phyloP scores from a whole-genome alignment of 2,113 vertebrate species.

The Phalacrocorax pelagicus region DNA sequence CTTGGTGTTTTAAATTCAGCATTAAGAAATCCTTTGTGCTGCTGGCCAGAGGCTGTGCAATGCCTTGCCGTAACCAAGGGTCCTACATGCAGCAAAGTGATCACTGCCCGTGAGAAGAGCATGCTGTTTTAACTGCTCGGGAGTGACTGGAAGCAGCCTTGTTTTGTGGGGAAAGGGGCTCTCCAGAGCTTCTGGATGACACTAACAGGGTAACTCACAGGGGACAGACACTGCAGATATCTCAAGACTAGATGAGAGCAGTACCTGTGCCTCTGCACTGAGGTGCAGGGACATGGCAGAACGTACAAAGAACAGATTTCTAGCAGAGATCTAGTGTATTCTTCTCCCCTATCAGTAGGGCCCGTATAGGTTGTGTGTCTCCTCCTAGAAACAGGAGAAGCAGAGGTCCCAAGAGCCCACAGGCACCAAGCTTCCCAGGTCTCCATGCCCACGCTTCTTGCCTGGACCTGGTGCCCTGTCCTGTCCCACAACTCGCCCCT shows the following conservation, averaged over 20 bases:
- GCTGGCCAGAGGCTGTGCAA: background rate
- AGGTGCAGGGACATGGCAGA: background rate
- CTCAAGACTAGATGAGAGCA: background rate
- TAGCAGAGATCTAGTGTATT: background rate
- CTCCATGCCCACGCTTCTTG: fast-evolving
- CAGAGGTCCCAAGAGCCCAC: background rate
- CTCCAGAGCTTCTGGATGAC: background rate
- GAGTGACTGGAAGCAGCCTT: background rate
- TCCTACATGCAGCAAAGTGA: background rate
- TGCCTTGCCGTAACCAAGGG: background rate
- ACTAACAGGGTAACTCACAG: fast-evolving
- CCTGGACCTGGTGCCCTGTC: background rate
- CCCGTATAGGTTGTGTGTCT: background rate
- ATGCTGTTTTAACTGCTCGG: background rate
- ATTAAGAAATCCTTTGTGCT: background rate
- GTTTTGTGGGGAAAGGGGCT: background rate
- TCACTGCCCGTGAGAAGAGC: background rate
- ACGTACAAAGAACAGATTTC: background rate
- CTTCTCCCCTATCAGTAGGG: background rate
- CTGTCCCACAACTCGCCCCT: fast-evolving
- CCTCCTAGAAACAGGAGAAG: background rate
- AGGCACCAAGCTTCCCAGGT: background rate
- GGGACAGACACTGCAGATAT: background rate
- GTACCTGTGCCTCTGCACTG: background rate
- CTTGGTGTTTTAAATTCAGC: background rate